phyloP scores from a whole-genome alignment of 1,140 invertebrate species.

The Papilio xuthus region DNA sequence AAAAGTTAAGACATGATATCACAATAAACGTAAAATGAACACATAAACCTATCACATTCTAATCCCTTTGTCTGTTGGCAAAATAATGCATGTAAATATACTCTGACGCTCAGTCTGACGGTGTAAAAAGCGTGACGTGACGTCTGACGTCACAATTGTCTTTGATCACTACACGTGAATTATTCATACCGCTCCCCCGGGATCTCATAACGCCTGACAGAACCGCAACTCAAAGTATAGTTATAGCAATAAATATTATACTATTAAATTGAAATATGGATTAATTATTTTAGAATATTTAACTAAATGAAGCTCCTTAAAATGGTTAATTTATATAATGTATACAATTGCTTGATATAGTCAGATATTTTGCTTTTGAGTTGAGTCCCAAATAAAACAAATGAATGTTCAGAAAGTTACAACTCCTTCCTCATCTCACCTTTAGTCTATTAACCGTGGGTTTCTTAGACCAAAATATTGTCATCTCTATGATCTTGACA shows the following conservation, averaged over 20 bases:
- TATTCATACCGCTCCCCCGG: slow-evolving; percentile 51
- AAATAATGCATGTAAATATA: slow-evolving; percentile 37
- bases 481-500: too few relatives aligned
- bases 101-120: slow-evolving; percentile 37
- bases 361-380: too few relatives aligned
- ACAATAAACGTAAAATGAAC: neutral
- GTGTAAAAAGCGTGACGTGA: slow-evolving; percentile 46
- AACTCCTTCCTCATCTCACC: too few relatives aligned
- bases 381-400: too few relatives aligned
- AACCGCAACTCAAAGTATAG: slow-evolving; percentile 10
- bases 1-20: neutral
- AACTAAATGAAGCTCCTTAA: too few relatives aligned
- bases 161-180: slow-evolving; percentile 73
- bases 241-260: slow-evolving; percentile 41
- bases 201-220: slow-evolving; percentile 31
- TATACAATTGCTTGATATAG: too few relatives aligned
- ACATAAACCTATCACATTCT: slow-evolving; percentile 22
- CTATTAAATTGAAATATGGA: slow-evolving; percentile 36
- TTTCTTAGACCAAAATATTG: too few relatives aligned
- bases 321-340: too few relatives aligned
- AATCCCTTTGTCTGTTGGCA: slow-evolving; percentile 31
- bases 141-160: slow-evolving; percentile 66
- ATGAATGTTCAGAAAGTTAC: too few relatives aligned
- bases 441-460: too few relatives aligned
- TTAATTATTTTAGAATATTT: neutral